These are phyloP conservation scores for Neoarius graeffei DNA, from an alignment of 2,113 vertebrate genomes.

Conservation along the genomic window DNA sequence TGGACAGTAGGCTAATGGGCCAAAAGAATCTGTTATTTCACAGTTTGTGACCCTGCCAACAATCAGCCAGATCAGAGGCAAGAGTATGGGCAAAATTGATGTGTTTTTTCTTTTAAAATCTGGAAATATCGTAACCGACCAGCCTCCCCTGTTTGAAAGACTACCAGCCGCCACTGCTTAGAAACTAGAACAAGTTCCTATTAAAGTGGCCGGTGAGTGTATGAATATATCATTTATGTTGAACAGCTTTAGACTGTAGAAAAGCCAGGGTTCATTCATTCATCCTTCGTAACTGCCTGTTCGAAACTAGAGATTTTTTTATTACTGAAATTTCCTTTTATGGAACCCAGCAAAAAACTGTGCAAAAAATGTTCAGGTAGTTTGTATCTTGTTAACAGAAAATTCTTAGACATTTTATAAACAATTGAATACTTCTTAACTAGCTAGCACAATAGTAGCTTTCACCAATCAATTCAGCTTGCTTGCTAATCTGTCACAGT, in stretches of 20 bases:
- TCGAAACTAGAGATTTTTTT: background rate
- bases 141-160: too few relatives aligned
- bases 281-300: background rate
- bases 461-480: background rate
- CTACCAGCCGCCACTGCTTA: too few relatives aligned
- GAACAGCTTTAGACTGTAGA: background rate
- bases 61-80: too few relatives aligned
- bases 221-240: background rate
- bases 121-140: too few relatives aligned
- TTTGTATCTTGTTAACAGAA: background rate
- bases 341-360: background rate
- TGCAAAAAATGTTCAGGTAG: background rate
- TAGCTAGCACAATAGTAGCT: background rate
- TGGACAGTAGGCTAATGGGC: too few relatives aligned
- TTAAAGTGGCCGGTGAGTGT: too few relatives aligned
- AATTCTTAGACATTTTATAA: too few relatives aligned
- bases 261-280: background rate
- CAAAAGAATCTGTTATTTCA: too few relatives aligned
- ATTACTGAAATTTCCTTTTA: background rate
- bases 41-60: too few relatives aligned
- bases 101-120: too few relatives aligned
- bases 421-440: background rate
- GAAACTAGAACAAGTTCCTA: too few relatives aligned
- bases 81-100: too few relatives aligned
- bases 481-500: background rate